Evolutionary conservation across 30 jellyfish, hydroid and myxozoan species (phyloP), one percentile per base, ranked within the genome.

Genomic region (Hydractinia symbiolongicarpus): DNA sequence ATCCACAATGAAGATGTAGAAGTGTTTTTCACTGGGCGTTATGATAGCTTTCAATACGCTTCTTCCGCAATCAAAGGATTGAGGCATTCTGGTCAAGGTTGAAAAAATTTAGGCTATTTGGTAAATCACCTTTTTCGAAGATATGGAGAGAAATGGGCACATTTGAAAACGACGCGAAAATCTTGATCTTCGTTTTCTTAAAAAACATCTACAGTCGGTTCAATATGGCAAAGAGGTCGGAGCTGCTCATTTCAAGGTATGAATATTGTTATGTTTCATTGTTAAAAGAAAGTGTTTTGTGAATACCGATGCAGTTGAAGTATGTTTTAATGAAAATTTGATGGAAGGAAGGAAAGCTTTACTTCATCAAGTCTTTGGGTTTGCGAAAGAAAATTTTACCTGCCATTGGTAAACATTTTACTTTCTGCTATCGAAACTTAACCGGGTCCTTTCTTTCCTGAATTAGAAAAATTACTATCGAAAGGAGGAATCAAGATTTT

Each of bases 401-500:
- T 11, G 19, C 69, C 15, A 58, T 3, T 58, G 69, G 69, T 11
- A 58, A 58, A 58, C 69, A 58, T 58, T 58, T 58, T 58, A 16
- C 17, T 58, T 58, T 58, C 19, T 58, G 69, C 3, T 58, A 58
- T 16, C 19, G 69, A 58, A 58, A 58, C 69, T 16, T 3, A 58
- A 58, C 69, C 69, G 17, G 69, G 69, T 58, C 69, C 69, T 58
- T 58, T 58, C 69, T 58, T 16, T 58, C 69, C 69, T 58, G 69
- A 58, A 58, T 58, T 58, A 16, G 17, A 58, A 11, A 58, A 58
- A 58, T 58, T 58, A 58, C 19, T 58, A 58, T 16, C 69, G 1
- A 58, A 58, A 58, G 3, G 69, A 13, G 69, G 69, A 58, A 58
- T 58, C 69, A 58, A 11, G 69, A 58, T 58, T 58, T 58, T 58